These are phyloP conservation scores for Aulostomus chinensis DNA, from an alignment of 2,797 vertebrate species.

Conservation along the genomic window DNA sequence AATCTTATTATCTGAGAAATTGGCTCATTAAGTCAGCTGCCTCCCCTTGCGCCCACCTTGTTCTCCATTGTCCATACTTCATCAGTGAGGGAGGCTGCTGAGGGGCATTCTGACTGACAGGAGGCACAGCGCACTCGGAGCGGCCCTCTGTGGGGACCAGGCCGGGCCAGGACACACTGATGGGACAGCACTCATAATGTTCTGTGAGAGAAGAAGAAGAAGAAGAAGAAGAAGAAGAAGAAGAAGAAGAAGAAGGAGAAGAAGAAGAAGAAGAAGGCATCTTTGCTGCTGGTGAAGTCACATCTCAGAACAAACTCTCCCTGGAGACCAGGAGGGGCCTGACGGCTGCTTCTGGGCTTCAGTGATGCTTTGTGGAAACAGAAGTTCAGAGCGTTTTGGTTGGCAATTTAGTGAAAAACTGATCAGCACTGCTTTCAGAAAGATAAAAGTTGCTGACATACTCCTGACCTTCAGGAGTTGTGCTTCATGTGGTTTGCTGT, in stretches of 20 bases:
- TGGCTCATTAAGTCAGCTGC: conserved; percentile 86
- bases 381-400: conserved; percentile 14
- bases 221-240: too few relatives aligned
- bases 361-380: conserved; percentile 23
- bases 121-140: conserved; percentile 52
- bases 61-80: conserved; percentile 83
- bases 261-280: conserved; percentile 29
- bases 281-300: conserved; percentile 30
- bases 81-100: conserved; percentile 75
- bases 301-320: conserved; percentile 33
- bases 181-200: conserved; percentile 36
- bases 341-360: conserved; percentile 13
- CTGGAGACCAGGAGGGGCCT: conserved; percentile 11
- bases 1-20: conserved; percentile 90
- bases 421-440: conserved; percentile 28
- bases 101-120: conserved; percentile 80
- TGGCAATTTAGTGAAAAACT: conserved; percentile 27
- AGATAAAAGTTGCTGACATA: conserved; percentile 40
- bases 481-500: conserved; percentile 8
- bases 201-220: conserved; percentile 8
- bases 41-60: conserved; percentile 85
- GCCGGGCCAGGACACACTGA: conserved; percentile 21
- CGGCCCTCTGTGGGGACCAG: conserved; percentile 52
- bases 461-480: conserved; percentile 52
- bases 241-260: background rate